A percentile compares a stretch with the other conserved stretches of the same genome.
Evolutionary conservation across 2,113 vertebrate species (phyloP).

Genomic region (Marcusenius ussheri): DNA sequence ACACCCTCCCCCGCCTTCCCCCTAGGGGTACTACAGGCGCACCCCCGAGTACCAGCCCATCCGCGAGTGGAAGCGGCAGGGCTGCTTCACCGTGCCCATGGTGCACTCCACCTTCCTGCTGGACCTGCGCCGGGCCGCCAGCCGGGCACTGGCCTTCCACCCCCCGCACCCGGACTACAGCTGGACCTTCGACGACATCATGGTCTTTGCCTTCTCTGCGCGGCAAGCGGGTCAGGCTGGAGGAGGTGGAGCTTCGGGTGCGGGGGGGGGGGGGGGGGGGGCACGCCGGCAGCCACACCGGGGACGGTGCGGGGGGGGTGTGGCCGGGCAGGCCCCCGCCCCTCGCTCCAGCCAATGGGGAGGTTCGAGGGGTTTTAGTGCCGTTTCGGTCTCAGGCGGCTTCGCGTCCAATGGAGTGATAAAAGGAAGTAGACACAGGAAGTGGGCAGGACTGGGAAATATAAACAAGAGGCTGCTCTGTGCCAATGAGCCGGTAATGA

Average conservation of each 20-base stretch:
- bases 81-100: slow-evolving; percentile 90
- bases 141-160: slow-evolving; percentile 70
- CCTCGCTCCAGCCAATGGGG: neutral
- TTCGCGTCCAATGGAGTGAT: neutral
- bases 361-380: neutral
- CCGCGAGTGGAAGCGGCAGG: slow-evolving; percentile 84
- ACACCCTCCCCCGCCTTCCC: neutral
- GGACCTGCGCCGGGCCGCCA: slow-evolving; percentile 80
- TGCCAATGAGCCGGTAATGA: neutral
- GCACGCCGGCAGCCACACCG: too few relatives aligned
- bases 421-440: neutral
- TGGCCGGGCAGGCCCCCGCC: neutral
- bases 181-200: slow-evolving; percentile 97
- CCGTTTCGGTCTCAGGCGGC: neutral
- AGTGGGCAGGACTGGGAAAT: neutral
- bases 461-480: neutral
- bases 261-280: neutral
- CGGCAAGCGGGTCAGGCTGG: slow-evolving; percentile 73
- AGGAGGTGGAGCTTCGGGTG: neutral
- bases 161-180: slow-evolving; percentile 88
- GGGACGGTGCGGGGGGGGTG: neutral
- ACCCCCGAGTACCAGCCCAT: slow-evolving; percentile 86
- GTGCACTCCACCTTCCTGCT: slow-evolving; percentile 89
- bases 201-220: slow-evolving; percentile 91
- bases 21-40: slow-evolving; percentile 87